Evolutionary conservation across 2,113 vertebrate species (phyloP).

Genomic region (Phocoena sinus): DNA sequence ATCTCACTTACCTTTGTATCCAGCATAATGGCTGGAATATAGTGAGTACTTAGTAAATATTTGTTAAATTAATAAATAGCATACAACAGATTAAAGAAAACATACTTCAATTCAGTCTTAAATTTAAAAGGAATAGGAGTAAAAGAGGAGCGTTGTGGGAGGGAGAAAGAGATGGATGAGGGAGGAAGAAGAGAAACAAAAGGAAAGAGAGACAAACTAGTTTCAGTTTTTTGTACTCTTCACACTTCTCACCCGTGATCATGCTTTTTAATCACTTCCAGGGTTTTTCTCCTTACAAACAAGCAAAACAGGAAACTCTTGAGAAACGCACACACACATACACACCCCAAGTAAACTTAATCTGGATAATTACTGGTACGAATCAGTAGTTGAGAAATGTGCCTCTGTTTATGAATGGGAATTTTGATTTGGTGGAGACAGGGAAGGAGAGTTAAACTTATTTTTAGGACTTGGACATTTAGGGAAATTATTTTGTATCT

Average conservation of each 20-base stretch:
- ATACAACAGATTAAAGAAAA: neutral
- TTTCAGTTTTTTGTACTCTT: neutral
- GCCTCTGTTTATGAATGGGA: neutral
- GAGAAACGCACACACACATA: neutral
- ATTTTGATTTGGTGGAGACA: neutral
- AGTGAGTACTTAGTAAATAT: neutral
- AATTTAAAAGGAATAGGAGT: neutral
- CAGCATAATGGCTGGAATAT: neutral
- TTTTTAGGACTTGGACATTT: conserved; percentile 8
- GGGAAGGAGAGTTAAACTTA: neutral
- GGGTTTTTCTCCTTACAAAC: neutral
- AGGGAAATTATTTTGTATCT: conserved; percentile 14
- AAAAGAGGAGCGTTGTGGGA: neutral
- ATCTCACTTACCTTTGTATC: neutral
- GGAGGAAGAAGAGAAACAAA: neutral
- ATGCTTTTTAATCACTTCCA: neutral
- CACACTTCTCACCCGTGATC: neutral
- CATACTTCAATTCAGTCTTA: neutral
- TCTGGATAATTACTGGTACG: neutral
- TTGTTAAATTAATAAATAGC: neutral
- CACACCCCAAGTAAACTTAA: neutral
- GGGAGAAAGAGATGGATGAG: neutral
- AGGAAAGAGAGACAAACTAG: neutral
- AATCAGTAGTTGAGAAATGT: conserved; percentile 11
- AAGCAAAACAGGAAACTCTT: neutral